These are phyloP conservation scores for Cepaea hortensis DNA, from an alignment of 2,888 invertebrate genomes.

Conservation along the genomic window DNA sequence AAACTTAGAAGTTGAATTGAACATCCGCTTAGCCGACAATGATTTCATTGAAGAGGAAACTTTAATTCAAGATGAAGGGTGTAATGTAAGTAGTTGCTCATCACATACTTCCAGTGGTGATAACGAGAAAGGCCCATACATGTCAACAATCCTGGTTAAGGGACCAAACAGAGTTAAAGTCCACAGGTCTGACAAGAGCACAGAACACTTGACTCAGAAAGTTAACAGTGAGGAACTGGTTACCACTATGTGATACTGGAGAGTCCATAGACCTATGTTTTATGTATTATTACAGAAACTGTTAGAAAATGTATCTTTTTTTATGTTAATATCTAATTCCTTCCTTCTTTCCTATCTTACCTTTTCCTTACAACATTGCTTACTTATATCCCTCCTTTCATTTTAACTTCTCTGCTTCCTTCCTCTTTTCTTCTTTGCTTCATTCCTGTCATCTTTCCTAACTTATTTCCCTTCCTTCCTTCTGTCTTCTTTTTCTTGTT, in stretches of 20 bases:
- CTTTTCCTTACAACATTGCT: too few species aligned
- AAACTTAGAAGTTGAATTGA: constrained; percentile 59
- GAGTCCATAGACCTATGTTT: not conserved
- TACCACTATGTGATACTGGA: constrained; percentile 50
- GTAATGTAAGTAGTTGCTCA: constrained; percentile 17
- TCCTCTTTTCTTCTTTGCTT: too few species aligned
- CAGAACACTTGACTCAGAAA: constrained; percentile 37
- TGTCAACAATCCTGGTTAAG: constrained; percentile 41
- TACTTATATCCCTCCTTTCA: too few species aligned
- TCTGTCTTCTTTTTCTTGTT: not conserved
- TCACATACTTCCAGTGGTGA: constrained; percentile 13
- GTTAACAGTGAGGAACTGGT: constrained; percentile 53
- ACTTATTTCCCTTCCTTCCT: not conserved
- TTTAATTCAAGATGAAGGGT: constrained; percentile 9
- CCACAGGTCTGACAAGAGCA: not conserved
- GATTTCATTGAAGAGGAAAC: constrained; percentile 52
- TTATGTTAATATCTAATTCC: not conserved
- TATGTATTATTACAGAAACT: not conserved
- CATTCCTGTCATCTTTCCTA: too few species aligned
- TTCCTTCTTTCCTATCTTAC: not conserved
- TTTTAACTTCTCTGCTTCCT: too few species aligned
- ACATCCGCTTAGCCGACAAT: constrained; percentile 54
- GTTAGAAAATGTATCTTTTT: not conserved
- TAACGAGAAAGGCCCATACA: constrained; percentile 17
- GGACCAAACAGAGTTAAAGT: constrained; percentile 25